phyloP scores from a whole-genome alignment of 2,888 invertebrate species.

The Spicauda simplicius region DNA sequence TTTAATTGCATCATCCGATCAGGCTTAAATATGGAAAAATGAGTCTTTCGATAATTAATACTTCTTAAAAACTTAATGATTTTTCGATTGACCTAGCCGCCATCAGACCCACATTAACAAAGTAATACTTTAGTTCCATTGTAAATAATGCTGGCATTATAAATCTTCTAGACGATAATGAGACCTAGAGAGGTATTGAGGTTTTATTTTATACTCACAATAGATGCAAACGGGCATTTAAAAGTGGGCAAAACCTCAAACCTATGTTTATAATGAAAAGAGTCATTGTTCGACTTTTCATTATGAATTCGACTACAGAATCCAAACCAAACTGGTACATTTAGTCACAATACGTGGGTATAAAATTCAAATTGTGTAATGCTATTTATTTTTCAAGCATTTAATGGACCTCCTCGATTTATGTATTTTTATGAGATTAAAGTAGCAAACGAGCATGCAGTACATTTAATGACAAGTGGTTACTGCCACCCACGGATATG shows the following conservation, averaged over 20 bases:
- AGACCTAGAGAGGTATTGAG: constrained; percentile 11
- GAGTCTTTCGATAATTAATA: no score
- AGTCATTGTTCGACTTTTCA: constrained; percentile 30
- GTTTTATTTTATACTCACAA: constrained; percentile 24
- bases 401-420: no score
- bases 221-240: constrained; percentile 20
- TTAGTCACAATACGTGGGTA: constrained; percentile 4
- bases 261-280: constrained; percentile 27
- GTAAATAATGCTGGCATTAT: constrained; percentile 1
- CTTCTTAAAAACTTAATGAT: neutral
- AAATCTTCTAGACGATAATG: constrained; percentile 16
- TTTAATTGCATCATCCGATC: no score
- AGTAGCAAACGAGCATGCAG: no score
- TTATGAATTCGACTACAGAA: constrained; percentile 15
- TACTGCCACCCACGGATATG: no score
- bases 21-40: no score
- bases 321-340: constrained; percentile 13
- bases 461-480: no score
- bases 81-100: neutral
- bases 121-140: constrained; percentile 2
- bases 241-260: constrained; percentile 21
- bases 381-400: no score
- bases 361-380: constrained; percentile 2
- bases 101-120: neutral
- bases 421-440: no score